Base-by-base conservation (phyloP, 2,797 vertebrate species). In the Rhabdophis nuchalis region DNA sequence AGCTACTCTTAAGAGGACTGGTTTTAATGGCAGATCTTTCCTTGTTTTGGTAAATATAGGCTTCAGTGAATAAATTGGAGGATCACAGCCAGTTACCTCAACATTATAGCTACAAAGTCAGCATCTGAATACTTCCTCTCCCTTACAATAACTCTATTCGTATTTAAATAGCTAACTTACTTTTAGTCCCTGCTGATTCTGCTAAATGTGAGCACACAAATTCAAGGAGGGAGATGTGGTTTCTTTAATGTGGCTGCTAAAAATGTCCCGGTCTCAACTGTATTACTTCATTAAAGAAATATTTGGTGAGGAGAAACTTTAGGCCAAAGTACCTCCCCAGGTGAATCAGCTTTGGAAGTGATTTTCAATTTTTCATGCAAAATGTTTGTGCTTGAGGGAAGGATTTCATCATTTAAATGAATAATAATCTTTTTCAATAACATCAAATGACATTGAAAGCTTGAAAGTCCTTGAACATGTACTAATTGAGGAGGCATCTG, bases 351-450 rank as follows among this genome's bases (percentile, higher is more conserved):
- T 94, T 36, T 91, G 88, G 92, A 92, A 12, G 5, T 94, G 41
- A 61, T 92, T 87, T 91, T 89, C 14, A 89, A 61, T 87, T 29
- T 94, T 93, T 94, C 93, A 92, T 53, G 85, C 5, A 94, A 94
- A 95, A 90, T 53, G 0, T 57, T 87, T 95, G n/a, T 10, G 0
- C 89, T 95, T 93, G 68, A 90, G 93, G 93, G 68, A 92, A 95
- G 68, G 64, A 87, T 64, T 92, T 0, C 53, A n/a, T 92, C 18
- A 86, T 94, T 95, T 92, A 95, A 96, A 93, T 93, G 13, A 95
- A 94, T 52, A 27, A 82, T 93, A 94, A 94, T 89, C 56, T 92
- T 92, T 10, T 93, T 95, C 68, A 94, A 52, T 92, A 82, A 86
- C 91, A 93, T 72, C 11, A 91, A 95, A 95, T 89, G 0, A 89